Evolutionary conservation across 2,888 invertebrate species (phyloP).

Genomic region (Tenthredo livida): DNA sequence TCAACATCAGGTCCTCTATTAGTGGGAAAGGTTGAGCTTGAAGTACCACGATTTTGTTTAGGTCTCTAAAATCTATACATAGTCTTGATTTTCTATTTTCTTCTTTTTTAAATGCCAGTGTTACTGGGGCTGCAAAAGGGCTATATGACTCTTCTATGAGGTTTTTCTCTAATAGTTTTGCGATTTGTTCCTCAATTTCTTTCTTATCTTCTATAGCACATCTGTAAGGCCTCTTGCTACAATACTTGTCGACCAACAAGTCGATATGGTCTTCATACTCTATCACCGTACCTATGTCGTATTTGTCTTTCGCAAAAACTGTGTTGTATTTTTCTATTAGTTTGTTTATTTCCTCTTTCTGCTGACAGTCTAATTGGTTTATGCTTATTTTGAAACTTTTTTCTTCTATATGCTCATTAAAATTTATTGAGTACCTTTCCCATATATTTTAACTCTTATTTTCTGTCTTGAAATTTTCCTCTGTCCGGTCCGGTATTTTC

Average conservation of each 20-base stretch:
- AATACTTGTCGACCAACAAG: constrained; percentile 54
- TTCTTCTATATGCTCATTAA: constrained; percentile 43
- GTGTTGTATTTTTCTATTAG: constrained; percentile 56
- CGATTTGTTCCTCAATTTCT: constrained; percentile 55
- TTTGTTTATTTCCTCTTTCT: constrained; percentile 42
- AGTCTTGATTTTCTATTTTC: constrained; percentile 57
- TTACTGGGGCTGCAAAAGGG: constrained; percentile 59
- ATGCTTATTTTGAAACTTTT: constrained; percentile 38
- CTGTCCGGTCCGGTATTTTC: constrained; percentile 17
- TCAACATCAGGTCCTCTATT: constrained; percentile 69
- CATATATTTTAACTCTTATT: neutral
- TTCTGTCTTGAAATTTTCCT: neutral
- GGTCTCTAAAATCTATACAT: constrained; percentile 57
- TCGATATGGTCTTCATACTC: constrained; percentile 54
- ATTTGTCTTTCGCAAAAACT: constrained; percentile 60
- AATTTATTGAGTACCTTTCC: constrained; percentile 22
- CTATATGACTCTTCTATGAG: constrained; percentile 57
- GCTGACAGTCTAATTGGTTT: neutral
- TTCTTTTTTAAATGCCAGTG: constrained; percentile 63
- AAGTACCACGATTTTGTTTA: constrained; percentile 66
- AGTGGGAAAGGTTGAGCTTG: constrained; percentile 71
- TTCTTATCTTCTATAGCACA: constrained; percentile 55
- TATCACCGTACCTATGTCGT: constrained; percentile 54
- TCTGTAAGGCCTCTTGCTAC: constrained; percentile 56
- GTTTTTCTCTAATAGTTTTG: constrained; percentile 49